Conservation (phyloP, 2,797 vertebrate species). For the Thunnus albacares region DNA sequence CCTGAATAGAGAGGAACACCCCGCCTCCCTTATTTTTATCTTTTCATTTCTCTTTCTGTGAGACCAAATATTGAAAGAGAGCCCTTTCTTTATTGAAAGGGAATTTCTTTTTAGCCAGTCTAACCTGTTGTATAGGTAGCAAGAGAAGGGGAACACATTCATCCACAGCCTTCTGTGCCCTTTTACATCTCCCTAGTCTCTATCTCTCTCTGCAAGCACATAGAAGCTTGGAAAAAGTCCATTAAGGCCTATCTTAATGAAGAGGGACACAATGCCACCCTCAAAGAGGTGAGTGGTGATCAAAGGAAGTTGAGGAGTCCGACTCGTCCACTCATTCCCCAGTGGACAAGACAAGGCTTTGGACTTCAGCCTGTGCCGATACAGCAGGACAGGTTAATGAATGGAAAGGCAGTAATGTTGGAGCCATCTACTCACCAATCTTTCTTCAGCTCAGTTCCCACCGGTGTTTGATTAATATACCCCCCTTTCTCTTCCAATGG, state of each 20-base stretch:
- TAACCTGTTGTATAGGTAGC: constrained; percentile 67
- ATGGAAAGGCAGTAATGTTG: constrained; percentile 49
- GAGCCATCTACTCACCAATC: constrained; percentile 70
- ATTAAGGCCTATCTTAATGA: constrained; percentile 84
- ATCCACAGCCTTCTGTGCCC: constrained; percentile 57
- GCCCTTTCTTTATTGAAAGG: constrained; percentile 51
- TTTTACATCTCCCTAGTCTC: constrained; percentile 64
- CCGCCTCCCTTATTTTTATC: neutral
- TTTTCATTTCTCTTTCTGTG: constrained; percentile 51
- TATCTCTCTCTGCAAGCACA: constrained; percentile 59
- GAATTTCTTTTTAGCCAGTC: constrained; percentile 51
- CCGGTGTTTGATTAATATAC: constrained; percentile 65
- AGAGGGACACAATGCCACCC: constrained; percentile 82
- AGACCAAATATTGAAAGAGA: constrained; percentile 64
- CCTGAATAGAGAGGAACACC: constrained; percentile 26
- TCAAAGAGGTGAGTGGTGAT: constrained; percentile 80
- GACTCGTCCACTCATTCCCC: constrained; percentile 59
- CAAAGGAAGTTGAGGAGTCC: constrained; percentile 72
- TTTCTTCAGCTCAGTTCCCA: constrained; percentile 70
- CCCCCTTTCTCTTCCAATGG: constrained; percentile 29
- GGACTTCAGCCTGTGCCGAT: constrained; percentile 55
- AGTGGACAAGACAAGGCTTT: constrained; percentile 56
- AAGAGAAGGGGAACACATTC: constrained; percentile 60
- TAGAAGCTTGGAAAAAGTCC: constrained; percentile 66
- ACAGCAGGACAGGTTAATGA: constrained; percentile 69